Evolutionary conservation across 2,888 invertebrate genomes (phyloP).

Genomic region (Cybosia mesomella): DNA sequence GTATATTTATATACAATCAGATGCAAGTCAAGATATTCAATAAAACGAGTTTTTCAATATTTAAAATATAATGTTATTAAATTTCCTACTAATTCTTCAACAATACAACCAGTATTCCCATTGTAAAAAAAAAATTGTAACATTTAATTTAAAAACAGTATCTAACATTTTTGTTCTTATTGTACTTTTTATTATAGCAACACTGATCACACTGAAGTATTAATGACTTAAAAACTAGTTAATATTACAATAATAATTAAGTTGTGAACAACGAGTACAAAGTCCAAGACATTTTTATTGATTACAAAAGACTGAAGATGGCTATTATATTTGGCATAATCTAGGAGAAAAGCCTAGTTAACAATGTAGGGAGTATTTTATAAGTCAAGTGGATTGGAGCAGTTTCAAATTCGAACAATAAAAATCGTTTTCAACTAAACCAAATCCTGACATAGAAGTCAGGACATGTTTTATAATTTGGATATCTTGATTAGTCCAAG

Average conservation of each 20-base stretch:
- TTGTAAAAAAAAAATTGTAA: slow-evolving; percentile 4
- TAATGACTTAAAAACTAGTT: slow-evolving; percentile 8
- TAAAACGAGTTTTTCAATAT: background rate
- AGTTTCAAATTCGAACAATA: background rate
- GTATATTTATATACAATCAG: no score
- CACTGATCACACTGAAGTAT: slow-evolving; percentile 2
- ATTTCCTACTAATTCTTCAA: slow-evolving; percentile 10
- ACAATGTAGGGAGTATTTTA: background rate
- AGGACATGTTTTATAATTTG: no score
- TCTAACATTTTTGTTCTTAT: slow-evolving; percentile 9
- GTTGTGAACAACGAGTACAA: slow-evolving; percentile 1
- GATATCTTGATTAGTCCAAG: no score
- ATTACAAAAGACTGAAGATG: background rate
- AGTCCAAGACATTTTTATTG: background rate
- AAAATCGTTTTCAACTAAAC: no score
- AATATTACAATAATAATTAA: slow-evolving; percentile 1
- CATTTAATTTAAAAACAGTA: background rate
- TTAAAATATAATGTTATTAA: slow-evolving; percentile 26
- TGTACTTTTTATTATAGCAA: slow-evolving; percentile 14
- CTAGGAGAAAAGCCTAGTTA: background rate
- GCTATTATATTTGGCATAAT: no score
- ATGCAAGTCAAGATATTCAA: no score
- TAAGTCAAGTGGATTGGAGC: background rate
- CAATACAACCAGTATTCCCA: slow-evolving; percentile 14
- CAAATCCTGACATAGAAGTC: no score